A percentile compares a stretch with the other conserved stretches of the same genome.
phyloP scores from a whole-genome alignment of 2,888 invertebrate genomes.

The Sarcophaga carnaria region DNA sequence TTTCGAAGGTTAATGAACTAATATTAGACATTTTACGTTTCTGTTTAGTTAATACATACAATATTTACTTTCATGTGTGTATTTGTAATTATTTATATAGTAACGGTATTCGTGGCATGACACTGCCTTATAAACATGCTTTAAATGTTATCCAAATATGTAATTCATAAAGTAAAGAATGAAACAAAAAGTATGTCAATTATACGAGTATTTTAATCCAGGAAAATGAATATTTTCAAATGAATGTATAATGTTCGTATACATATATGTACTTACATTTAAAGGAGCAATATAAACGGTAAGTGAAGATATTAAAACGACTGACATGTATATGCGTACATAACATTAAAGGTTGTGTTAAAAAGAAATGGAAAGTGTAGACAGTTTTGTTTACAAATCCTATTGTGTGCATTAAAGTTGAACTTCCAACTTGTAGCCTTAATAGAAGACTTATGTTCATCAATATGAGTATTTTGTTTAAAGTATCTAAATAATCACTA shows the following conservation, averaged over 20 bases:
- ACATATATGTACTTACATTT: too few species aligned
- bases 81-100: slow-evolving; percentile 7
- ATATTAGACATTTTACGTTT: slow-evolving; percentile 19
- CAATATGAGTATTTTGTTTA: too few species aligned
- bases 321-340: too few species aligned
- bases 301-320: too few species aligned
- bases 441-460: too few species aligned
- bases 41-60: not conserved
- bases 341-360: too few species aligned
- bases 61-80: not conserved
- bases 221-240: not conserved
- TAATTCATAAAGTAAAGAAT: not conserved
- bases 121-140: slow-evolving; percentile 25
- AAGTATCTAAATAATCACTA: too few species aligned
- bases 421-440: too few species aligned
- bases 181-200: slow-evolving; percentile 23
- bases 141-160: slow-evolving; percentile 7
- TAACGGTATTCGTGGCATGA: slow-evolving; percentile 18
- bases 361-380: not conserved
- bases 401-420: too few species aligned
- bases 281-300: too few species aligned
- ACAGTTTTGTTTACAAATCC: not conserved
- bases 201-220: slow-evolving; percentile 6
- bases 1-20: slow-evolving; percentile 49
- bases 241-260: too few species aligned